These are phyloP conservation scores for Chamaea fasciata DNA, from an alignment of 2,113 vertebrate species.

Conservation along the genomic window DNA sequence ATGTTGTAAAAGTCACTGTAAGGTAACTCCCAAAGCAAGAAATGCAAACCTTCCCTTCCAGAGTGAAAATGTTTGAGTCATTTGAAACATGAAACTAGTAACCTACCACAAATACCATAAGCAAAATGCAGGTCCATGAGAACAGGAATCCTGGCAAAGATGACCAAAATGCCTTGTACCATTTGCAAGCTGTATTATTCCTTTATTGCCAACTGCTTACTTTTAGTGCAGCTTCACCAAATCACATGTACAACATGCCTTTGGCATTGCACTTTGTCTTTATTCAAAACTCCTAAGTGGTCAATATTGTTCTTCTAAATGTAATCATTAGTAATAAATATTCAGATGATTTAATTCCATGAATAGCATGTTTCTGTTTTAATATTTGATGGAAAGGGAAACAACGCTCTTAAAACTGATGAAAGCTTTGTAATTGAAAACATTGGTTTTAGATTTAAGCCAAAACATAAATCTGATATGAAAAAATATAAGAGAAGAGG, in stretches of 20 bases:
- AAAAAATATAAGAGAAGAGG: neutral
- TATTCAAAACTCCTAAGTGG: neutral
- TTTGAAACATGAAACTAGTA: neutral
- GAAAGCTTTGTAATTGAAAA: neutral
- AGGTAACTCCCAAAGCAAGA: neutral
- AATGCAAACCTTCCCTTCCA: neutral
- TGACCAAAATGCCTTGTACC: neutral
- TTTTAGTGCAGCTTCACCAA: neutral
- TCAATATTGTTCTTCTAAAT: neutral
- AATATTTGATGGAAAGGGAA: neutral
- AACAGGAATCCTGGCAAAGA: neutral
- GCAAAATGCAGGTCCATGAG: neutral
- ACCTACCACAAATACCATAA: neutral
- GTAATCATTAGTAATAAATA: neutral
- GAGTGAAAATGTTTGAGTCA: neutral
- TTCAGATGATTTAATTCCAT: neutral
- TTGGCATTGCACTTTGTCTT: neutral
- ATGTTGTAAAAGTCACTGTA: neutral
- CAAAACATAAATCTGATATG: neutral
- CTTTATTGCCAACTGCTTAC: neutral
- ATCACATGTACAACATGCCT: fast-evolving
- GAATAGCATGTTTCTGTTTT: neutral
- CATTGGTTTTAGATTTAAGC: neutral
- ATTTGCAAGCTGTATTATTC: neutral
- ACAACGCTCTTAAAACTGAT: neutral